phyloP scores from a whole-genome alignment of 1,140 invertebrate species.

The Agraylea sexmaculata region DNA sequence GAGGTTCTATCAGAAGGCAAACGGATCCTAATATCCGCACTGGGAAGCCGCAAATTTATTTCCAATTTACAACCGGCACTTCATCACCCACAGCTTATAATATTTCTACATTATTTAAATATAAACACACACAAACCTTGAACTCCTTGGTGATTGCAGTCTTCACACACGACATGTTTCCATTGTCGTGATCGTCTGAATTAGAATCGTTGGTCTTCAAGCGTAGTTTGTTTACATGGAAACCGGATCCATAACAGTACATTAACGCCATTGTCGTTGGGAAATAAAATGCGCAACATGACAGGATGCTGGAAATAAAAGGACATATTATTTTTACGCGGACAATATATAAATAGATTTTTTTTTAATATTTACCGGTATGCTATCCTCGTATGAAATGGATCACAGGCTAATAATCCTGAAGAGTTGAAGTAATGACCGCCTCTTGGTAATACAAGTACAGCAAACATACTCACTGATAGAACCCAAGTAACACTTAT shows the following conservation, averaged over 20 bases:
- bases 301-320: slow-evolving; percentile 50
- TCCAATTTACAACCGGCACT: too few relatives aligned
- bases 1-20: too few relatives aligned
- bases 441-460: slow-evolving; percentile 63
- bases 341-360: too few relatives aligned
- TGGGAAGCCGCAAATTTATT: too few relatives aligned
- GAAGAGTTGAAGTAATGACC: slow-evolving; percentile 79
- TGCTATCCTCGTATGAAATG: slow-evolving; percentile 65
- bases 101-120: too few relatives aligned
- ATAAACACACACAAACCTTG: too few relatives aligned
- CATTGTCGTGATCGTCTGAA: slow-evolving; percentile 25
- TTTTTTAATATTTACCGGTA: too few relatives aligned
- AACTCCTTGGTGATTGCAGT: slow-evolving; percentile 35
- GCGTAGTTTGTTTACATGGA: slow-evolving; percentile 71
- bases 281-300: slow-evolving; percentile 76
- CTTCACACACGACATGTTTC: slow-evolving; percentile 35
- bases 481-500: slow-evolving; percentile 73
- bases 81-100: too few relatives aligned
- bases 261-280: slow-evolving; percentile 81
- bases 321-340: too few relatives aligned
- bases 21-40: too few relatives aligned
- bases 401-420: slow-evolving; percentile 71
- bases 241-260: slow-evolving; percentile 81
- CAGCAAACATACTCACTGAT: slow-evolving; percentile 65
- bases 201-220: slow-evolving; percentile 43